These are phyloP conservation scores for Polymixis flavicincta DNA, from an alignment of 2,888 invertebrate species.

Conservation along the genomic window DNA sequence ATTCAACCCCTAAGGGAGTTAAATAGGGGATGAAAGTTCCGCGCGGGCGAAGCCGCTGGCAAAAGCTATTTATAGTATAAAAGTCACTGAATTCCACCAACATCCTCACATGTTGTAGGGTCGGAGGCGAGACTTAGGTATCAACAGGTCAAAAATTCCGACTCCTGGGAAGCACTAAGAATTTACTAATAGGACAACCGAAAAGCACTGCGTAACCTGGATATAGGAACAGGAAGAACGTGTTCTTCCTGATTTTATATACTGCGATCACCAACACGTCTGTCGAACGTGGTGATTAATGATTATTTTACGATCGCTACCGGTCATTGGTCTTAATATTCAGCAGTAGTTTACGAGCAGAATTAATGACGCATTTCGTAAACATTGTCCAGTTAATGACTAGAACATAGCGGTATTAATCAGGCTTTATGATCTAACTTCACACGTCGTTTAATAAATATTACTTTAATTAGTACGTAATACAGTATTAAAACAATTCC, in stretches of 20 bases:
- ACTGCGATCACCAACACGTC: constrained; percentile 20
- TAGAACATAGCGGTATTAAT: constrained; percentile 37
- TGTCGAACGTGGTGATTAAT: neutral
- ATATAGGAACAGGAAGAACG: neutral
- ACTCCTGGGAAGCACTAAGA: too few relatives aligned
- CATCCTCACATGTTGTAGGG: neutral
- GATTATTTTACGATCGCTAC: constrained; percentile 6
- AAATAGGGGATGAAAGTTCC: too few relatives aligned
- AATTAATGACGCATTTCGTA: constrained; percentile 43
- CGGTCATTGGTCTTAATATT: constrained; percentile 3
- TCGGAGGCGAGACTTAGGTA: neutral
- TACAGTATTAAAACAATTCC: constrained; percentile 18
- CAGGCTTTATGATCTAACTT: constrained; percentile 31
- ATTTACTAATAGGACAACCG: neutral
- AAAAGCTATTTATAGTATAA: too few relatives aligned
- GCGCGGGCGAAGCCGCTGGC: too few relatives aligned
- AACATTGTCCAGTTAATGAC: constrained; percentile 31
- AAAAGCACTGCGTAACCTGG: neutral
- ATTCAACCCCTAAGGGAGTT: too few relatives aligned
- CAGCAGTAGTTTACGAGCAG: constrained; percentile 8
- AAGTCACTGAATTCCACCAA: neutral
- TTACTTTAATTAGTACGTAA: too few relatives aligned
- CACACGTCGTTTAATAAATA: constrained; percentile 38
- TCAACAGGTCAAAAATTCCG: neutral
- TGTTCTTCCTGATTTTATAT: neutral